These are phyloP conservation scores for Polypedilum pembai DNA, from an alignment of 1,140 invertebrate genomes.

Conservation along the genomic window DNA sequence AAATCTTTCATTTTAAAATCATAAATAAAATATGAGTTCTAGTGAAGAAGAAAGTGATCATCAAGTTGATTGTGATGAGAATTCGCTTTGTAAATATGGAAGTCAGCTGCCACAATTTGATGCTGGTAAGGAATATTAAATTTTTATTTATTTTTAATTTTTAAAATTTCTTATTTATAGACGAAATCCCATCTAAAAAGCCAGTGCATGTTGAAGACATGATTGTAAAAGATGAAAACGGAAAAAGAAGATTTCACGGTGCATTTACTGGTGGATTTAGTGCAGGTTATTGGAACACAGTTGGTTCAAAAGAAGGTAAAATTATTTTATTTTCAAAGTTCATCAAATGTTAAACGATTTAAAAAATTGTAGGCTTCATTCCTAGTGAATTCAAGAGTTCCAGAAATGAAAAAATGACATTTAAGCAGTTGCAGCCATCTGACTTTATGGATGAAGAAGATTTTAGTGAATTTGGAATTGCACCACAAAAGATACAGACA, in stretches of 20 bases:
- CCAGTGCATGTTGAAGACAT: slow-evolving; percentile 81
- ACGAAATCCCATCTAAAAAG: slow-evolving; percentile 70
- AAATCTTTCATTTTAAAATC: too few species aligned
- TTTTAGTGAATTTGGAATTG: slow-evolving; percentile 89
- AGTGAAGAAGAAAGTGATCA: slow-evolving; percentile 38
- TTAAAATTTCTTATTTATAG: slow-evolving; percentile 45
- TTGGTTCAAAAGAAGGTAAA: slow-evolving; percentile 79
- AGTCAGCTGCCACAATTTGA: slow-evolving; percentile 67
- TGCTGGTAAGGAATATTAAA: slow-evolving; percentile 54
- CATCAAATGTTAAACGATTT: not conserved
- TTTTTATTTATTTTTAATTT: slow-evolving; percentile 32
- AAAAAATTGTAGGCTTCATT: slow-evolving; percentile 59
- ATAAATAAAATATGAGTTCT: slow-evolving; percentile 37
- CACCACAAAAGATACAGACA: slow-evolving; percentile 64
- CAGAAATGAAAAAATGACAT: slow-evolving; percentile 55
- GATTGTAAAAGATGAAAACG: slow-evolving; percentile 81
- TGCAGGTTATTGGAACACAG: slow-evolving; percentile 95
- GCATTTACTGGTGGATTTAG: slow-evolving; percentile 99
- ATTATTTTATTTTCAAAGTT: not conserved
- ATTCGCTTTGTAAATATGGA: slow-evolving; percentile 63
- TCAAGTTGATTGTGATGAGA: slow-evolving; percentile 50
- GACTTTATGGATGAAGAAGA: slow-evolving; percentile 99
- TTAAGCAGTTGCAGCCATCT: slow-evolving; percentile 58
- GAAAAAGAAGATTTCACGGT: slow-evolving; percentile 90
- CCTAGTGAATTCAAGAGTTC: slow-evolving; percentile 90